Evolutionary conservation across 2,797 vertebrate genomes (phyloP).

Genomic region (Halcyon badia): DNA sequence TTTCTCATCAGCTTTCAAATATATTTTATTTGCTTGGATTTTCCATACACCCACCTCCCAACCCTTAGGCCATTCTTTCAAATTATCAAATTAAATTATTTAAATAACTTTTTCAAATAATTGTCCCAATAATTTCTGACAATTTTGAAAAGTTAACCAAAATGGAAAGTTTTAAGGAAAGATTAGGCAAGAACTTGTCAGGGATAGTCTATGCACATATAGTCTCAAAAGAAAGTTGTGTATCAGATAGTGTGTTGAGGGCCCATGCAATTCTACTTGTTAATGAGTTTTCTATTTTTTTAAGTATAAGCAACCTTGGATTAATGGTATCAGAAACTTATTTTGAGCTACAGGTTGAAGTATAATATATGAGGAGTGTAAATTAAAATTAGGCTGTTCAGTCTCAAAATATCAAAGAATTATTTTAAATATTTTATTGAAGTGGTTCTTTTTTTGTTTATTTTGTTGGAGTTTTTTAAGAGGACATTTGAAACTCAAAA

Average conservation of each 20-base stretch:
- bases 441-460: background rate
- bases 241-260: background rate
- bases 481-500: background rate
- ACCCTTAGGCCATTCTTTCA: background rate
- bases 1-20: background rate
- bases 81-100: background rate
- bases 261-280: background rate
- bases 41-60: background rate
- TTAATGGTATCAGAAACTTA: background rate
- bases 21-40: background rate
- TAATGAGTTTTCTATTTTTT: background rate
- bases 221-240: background rate
- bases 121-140: background rate
- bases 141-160: background rate
- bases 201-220: background rate
- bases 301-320: background rate
- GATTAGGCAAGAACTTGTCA: background rate
- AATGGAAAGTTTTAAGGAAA: background rate
- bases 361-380: background rate
- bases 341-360: background rate
- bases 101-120: background rate
- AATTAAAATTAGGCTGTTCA: background rate
- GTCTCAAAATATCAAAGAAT: background rate
- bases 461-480: rapidly evolving
- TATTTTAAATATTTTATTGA: background rate